phyloP scores from a whole-genome alignment of 1,140 invertebrate species.

The Drosophila tristis region DNA sequence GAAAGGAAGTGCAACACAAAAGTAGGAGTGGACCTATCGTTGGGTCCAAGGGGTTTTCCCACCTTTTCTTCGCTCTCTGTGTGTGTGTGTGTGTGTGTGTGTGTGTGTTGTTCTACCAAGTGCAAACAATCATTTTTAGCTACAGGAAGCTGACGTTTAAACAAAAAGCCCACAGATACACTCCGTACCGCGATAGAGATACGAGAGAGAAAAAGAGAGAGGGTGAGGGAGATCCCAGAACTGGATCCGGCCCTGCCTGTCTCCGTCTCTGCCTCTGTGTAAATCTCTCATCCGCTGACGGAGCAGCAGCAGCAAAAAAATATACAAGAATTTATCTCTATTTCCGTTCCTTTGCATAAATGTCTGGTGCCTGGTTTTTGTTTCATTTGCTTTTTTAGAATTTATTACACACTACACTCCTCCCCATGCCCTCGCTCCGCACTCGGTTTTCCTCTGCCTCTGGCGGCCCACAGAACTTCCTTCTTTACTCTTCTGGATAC shows the following conservation, averaged over 20 bases:
- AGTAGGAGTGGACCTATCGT: not conserved
- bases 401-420: constrained; percentile 56
- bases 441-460: constrained; percentile 8
- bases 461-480: constrained; percentile 29
- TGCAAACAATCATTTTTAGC: constrained; percentile 66
- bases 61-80: constrained; percentile 26
- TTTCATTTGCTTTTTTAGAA: constrained; percentile 70
- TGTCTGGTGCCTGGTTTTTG: constrained; percentile 57
- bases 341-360: constrained; percentile 80
- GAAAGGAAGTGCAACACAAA: constrained; percentile 8
- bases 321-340: constrained; percentile 78
- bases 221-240: no score
- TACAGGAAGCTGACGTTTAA: constrained; percentile 78
- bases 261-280: constrained; percentile 62
- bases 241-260: constrained; percentile 7
- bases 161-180: constrained; percentile 63
- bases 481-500: constrained; percentile 20
- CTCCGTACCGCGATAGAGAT: constrained; percentile 14
- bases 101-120: constrained; percentile 29
- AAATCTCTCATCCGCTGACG: constrained; percentile 75
- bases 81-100: no score
- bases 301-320: constrained; percentile 40
- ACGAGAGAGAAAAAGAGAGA: constrained; percentile 4
- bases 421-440: not conserved
- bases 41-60: constrained; percentile 12